These are phyloP conservation scores for Musca vetustissima DNA, from an alignment of 1,140 invertebrate genomes.

Conservation along the genomic window DNA sequence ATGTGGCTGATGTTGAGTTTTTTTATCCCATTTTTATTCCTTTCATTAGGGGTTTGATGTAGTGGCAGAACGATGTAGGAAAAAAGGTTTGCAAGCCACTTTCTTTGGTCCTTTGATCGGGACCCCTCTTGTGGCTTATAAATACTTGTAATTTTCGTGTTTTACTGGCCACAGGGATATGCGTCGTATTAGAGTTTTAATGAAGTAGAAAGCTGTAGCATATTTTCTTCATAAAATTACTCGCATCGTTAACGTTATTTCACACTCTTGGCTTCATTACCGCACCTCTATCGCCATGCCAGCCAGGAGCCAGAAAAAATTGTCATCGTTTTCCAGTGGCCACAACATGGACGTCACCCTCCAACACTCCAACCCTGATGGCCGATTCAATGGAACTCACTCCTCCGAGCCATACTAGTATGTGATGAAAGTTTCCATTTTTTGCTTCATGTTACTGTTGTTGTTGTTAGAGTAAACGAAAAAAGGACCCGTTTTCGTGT, in stretches of 20 bases:
- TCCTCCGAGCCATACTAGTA: too few relatives aligned
- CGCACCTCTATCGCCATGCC: not conserved
- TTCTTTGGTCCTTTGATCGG: too few relatives aligned
- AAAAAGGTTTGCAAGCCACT: too few relatives aligned
- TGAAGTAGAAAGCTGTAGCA: constrained; percentile 22
- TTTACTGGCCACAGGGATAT: constrained; percentile 14
- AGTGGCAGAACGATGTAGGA: too few relatives aligned
- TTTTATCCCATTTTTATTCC: too few relatives aligned
- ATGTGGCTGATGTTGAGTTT: too few relatives aligned
- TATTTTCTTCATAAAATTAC: constrained; percentile 24
- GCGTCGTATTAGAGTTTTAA: constrained; percentile 24
- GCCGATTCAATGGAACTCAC: too few relatives aligned
- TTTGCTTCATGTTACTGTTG: too few relatives aligned
- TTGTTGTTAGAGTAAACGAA: not conserved
- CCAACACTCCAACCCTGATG: too few relatives aligned
- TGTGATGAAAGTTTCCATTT: too few relatives aligned
- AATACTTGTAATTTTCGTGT: not conserved
- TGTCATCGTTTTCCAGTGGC: constrained; percentile 17
- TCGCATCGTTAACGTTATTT: constrained; percentile 22
- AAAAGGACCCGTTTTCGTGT: constrained; percentile 14
- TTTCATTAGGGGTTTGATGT: too few relatives aligned
- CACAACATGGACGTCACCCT: not conserved
- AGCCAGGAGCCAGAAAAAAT: not conserved
- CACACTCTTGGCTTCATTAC: constrained; percentile 9
- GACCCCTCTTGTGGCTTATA: constrained; percentile 9